Base-by-base conservation (phyloP, 2,888 invertebrate genomes). In the Rotaria magnacalcarata region DNA sequence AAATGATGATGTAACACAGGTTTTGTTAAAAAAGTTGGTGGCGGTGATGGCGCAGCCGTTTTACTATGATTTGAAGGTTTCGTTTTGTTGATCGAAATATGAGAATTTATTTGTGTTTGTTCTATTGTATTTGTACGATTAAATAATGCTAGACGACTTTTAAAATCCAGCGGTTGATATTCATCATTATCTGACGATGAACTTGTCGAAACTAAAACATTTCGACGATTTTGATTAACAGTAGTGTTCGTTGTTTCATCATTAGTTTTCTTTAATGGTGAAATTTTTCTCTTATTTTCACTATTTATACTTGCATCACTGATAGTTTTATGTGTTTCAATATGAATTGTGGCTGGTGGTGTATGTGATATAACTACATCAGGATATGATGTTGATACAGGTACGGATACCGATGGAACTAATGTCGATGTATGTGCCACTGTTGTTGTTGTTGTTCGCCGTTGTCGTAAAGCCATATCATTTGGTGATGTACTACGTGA, bases 341-440 rank as follows among this genome's bases (percentile, higher is more conserved):
- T 67, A 34, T 34, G 67, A 4, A 21, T 41, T n/a, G 80, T 19
- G 24, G 34, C 10, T n/a, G 80, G 80, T 47, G 80, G 80, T 47
- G 80, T 80, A 80, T 80, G 80, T 24, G 80, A 80, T 80, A 14
- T 80, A 47, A 80, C 80, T 47, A 80, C 7, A 47, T 80, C 80
- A 47, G 80, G 80, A 47, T 80, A 80, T 1, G 47, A n/a, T 47
- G 47, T 47, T 47, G 43, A 1, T n/a, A 14, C 11, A 21, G 41
- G 43, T 47, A 24, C 11, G 19, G 21, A 21, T 80, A 14, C 50
- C 8, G 50, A 34, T 34, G 34, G 50, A 11, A 24, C 1, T 47
- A 47, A 19, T n/a, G n/a, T 24, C n/a, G 80, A 24, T 80, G 43
- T 4, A 16, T 11, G 16, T 67, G 24, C 11, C 7, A 7, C 3